Base-by-base conservation (phyloP, 1,140 invertebrate genomes). In the Panagrolaimus sp. region DNA sequence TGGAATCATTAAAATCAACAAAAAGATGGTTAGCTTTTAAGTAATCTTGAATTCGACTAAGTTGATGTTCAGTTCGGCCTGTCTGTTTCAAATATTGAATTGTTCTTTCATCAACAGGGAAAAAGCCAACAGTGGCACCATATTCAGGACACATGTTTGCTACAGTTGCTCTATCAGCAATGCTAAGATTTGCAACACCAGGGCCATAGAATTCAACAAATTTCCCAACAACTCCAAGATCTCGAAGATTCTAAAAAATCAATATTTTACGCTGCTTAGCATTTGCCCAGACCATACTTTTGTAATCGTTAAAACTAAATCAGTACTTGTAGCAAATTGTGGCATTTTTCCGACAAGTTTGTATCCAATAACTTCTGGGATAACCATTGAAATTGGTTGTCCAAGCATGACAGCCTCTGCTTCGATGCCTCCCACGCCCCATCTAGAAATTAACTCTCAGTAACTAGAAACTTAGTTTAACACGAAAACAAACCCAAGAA, bases 161-260 rank as follows among this genome's bases (percentile, higher is more conserved):
- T 64, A 88, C 87, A 1, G 87, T 88, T 0, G 87, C 86, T 70
- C 96, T 84, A 85, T 98, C 96, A 3, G 95, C 94, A 64, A 98
- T 93, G 57, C 91, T 94, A 1, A 98, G 84, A 68, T 90, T 88
- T 0, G 88, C 83, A 9, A 97, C 92, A 8, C 95, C 94, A 0
- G 92, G 89, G 0, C 96, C 96, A 83, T 91, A 98, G 85, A 98
- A 98, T 86, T 98, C 95, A 1, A 98, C 94, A 86, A 98, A 98
- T 82, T 97, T 97, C 51, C 93, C 94, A 53, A 98, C 95, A 27
- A 98, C 94, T 63, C 95, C 95, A 57, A 96, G 80, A 83, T 92
- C 90, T 42, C 94, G 87, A 65, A 97, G 87, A 85, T 96, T 90
- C 91, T 93, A 38, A 38, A 38, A 2, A 38, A 4, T 4, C 31